Percentiles rank a stretch among this genome's conserved stretches.
These are phyloP conservation scores for Erethizon dorsatum DNA, from an alignment of 2,797 vertebrate genomes.

Conservation along the genomic window DNA sequence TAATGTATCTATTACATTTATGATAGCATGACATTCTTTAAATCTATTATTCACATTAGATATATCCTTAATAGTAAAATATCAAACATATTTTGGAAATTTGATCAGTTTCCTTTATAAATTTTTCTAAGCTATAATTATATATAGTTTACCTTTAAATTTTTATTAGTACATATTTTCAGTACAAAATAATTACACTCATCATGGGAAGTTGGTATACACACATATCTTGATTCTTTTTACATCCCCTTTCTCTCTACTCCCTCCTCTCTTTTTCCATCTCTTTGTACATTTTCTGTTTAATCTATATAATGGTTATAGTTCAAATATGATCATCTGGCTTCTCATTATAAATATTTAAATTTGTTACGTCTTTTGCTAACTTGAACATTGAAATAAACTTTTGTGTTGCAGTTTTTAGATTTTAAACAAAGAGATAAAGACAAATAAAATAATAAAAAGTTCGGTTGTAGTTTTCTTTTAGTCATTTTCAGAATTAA, in stretches of 20 bases:
- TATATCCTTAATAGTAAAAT: background rate
- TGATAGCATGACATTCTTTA: background rate
- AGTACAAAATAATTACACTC: background rate
- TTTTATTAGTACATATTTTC: background rate
- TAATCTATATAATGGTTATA: background rate
- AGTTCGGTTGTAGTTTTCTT: slow-evolving; percentile 34
- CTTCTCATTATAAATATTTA: slow-evolving; percentile 57
- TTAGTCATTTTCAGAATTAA: slow-evolving; percentile 65
- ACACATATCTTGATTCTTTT: background rate
- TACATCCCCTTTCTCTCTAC: background rate
- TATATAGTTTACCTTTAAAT: background rate
- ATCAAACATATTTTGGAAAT: slow-evolving; percentile 20
- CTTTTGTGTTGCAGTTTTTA: slow-evolving; percentile 26
- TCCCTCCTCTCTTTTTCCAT: background rate
- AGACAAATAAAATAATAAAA: slow-evolving; percentile 46
- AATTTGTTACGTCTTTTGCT: slow-evolving; percentile 59
- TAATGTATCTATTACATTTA: background rate
- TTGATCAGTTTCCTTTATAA: background rate
- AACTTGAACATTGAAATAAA: slow-evolving; percentile 25
- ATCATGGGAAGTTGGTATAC: background rate
- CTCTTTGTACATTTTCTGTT: background rate
- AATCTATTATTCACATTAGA: background rate
- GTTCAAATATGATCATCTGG: background rate
- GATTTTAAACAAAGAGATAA: slow-evolving; percentile 10
- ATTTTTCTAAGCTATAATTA: background rate